These are phyloP conservation scores for Chaitophorus viminalis DNA, from an alignment of 2,888 invertebrate species.

Conservation along the genomic window DNA sequence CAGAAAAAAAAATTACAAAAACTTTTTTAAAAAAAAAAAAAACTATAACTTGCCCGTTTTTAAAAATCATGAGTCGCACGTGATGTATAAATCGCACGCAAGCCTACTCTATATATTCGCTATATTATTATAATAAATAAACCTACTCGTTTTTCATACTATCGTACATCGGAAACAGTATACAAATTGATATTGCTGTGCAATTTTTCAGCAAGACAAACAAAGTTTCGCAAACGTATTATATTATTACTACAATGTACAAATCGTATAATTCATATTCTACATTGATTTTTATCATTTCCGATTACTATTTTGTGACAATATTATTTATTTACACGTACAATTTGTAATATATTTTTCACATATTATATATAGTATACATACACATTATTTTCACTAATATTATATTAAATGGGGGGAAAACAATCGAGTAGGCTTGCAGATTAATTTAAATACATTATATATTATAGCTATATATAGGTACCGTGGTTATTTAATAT, in stretches of 20 bases:
- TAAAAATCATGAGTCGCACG: background rate
- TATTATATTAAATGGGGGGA: background rate
- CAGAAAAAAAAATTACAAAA: slow-evolving; percentile 34
- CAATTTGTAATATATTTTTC: background rate
- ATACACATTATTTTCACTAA: background rate
- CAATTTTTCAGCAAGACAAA: background rate
- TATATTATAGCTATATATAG: background rate
- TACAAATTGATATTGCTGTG: background rate
- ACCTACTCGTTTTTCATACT: background rate
- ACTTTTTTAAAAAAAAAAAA: background rate
- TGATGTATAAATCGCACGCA: background rate
- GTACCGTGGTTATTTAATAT: background rate
- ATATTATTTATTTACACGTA: background rate
- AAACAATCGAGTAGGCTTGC: background rate
- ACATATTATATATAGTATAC: background rate
- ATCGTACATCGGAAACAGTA: background rate
- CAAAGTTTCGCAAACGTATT: background rate
- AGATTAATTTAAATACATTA: background rate
- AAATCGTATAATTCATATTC: background rate
- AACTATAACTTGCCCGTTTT: background rate
- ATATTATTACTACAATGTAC: background rate
- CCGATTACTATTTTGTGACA: background rate
- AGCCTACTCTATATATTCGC: slow-evolving; percentile 7
- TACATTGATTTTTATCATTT: background rate
- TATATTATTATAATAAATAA: background rate